A percentile compares a stretch with the other conserved stretches of the same genome.
These are phyloP conservation scores for Drosophila ananassae DNA, from an alignment of 1,140 invertebrate genomes.

Conservation along the genomic window DNA sequence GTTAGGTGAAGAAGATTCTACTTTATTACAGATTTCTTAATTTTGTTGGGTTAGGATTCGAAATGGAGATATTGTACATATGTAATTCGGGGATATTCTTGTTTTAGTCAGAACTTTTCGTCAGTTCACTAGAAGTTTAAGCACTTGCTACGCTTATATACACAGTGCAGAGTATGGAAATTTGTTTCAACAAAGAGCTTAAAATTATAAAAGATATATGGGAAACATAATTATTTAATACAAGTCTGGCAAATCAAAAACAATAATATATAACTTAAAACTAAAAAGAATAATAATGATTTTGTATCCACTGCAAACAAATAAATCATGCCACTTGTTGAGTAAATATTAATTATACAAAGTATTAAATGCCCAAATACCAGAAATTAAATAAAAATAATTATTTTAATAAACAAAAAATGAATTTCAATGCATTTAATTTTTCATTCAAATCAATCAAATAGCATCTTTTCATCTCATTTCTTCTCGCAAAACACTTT, in stretches of 20 bases:
- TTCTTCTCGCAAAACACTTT: conserved; percentile 13
- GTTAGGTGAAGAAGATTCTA: conserved; percentile 13
- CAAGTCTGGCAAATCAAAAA: conserved; percentile 2
- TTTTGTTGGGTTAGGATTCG: conserved; percentile 1
- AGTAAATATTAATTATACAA: not conserved
- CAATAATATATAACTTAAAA: not conserved
- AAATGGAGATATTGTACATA: not conserved
- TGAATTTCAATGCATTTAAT: conserved; percentile 69
- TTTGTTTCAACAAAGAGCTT: conserved; percentile 42
- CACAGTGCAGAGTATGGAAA: conserved; percentile 45
- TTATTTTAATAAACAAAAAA: conserved; percentile 54
- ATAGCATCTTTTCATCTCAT: conserved; percentile 8
- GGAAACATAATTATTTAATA: conserved; percentile 19
- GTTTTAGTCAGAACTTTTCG: conserved; percentile 1
- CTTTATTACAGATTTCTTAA: conserved; percentile 18
- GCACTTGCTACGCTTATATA: conserved; percentile 44
- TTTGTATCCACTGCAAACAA: not conserved
- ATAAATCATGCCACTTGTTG: not conserved
- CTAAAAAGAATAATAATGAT: conserved; percentile 7
- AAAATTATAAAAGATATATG: conserved; percentile 43
- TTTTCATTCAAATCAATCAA: conserved; percentile 51
- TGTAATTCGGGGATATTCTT: conserved; percentile 23
- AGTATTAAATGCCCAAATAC: conserved; percentile 29
- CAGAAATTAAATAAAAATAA: conserved; percentile 40
- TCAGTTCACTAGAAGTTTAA: conserved; percentile 23